Conservation (phyloP, 2,113 vertebrate genomes). For the Symphodus melops region DNA sequence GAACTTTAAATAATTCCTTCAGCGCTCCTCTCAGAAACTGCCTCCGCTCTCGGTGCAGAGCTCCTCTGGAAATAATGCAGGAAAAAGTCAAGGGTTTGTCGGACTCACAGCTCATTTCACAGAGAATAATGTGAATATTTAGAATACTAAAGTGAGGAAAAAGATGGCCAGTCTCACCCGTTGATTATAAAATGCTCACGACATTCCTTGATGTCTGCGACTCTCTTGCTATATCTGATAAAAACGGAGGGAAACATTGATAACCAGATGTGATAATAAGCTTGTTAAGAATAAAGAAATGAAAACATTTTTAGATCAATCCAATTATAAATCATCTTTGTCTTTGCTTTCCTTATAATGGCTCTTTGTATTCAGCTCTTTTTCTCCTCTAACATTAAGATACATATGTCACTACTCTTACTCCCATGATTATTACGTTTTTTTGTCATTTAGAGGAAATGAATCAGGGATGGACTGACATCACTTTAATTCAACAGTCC, state of each 20-base stretch:
- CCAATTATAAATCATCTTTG: too few species aligned
- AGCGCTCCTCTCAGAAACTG: constrained; percentile 85
- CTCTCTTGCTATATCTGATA: constrained; percentile 87
- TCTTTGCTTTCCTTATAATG: too few species aligned
- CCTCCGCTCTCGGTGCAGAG: constrained; percentile 88
- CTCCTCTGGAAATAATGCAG: constrained; percentile 79
- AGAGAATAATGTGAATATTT: constrained; percentile 5
- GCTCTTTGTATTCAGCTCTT: too few species aligned
- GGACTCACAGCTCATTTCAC: constrained; percentile 16
- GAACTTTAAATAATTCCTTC: constrained; percentile 86
- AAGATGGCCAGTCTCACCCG: constrained; percentile 78
- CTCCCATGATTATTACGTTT: too few species aligned
- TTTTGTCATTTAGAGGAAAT: too few species aligned
- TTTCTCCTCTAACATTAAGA: too few species aligned
- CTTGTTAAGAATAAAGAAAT: too few species aligned
- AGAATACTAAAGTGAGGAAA: not conserved
- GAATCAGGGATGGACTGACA: too few species aligned
- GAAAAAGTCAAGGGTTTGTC: not conserved
- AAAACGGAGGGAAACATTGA: not conserved
- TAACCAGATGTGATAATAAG: not conserved
- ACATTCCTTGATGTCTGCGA: constrained; percentile 91
- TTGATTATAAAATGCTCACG: constrained; percentile 86
- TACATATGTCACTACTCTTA: too few species aligned
- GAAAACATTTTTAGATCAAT: too few species aligned
- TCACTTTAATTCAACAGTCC: too few species aligned